Evolutionary conservation across 2,113 vertebrate genomes (phyloP), one percentile per base, ranked within the genome.

Genomic region (Myotis davidii): DNA sequence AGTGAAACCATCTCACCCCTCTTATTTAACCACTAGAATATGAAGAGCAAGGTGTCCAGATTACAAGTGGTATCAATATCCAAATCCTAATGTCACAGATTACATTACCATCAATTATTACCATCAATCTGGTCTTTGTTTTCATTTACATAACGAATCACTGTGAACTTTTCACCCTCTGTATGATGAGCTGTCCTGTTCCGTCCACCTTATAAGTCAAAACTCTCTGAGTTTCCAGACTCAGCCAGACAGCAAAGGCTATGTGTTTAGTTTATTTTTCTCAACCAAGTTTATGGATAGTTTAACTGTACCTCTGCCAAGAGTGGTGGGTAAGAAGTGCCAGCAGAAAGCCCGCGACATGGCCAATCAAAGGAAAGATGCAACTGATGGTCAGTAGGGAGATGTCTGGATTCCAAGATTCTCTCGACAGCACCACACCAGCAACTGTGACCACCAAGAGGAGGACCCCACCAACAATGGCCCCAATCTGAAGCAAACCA

Each of bases 291-390:
- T 23, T 37, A n/a, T 25, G 39, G 61, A 34, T 56, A 34, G 50
- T 42, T 32, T 48, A 84, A 94, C 88, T 59, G 56, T 97, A 98
- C 98, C 98, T 98, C 85, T 96, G 94, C 98, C 98, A 98, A 52
- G 98, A 95, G 1, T 98, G 98, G 13, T 91, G 97, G 50, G 96
- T 34, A 52, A 98, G 87, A 48, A 97, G 54, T n/a, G 98, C 97
- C 85, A 98, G 90, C 50, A 98, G 65, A 85, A 98, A 98, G 59
- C 98, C 98, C 6, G 56, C 1, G 9, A 73, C 29, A 50, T 97
- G 97, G 87, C 98, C 98, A 4, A 97, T 96, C 92, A 98, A 39
- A 37, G 98, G 98, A 61, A 98, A 98, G 81, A 98, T 73, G 59
- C 97, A 95, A 56, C 98, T 97, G 88, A 98, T 97, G 67, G 69